A percentile compares a stretch with the other conserved stretches of the same genome.
Evolutionary conservation across 2,888 invertebrate genomes (phyloP).

Genomic region (Sympetrum striolatum): DNA sequence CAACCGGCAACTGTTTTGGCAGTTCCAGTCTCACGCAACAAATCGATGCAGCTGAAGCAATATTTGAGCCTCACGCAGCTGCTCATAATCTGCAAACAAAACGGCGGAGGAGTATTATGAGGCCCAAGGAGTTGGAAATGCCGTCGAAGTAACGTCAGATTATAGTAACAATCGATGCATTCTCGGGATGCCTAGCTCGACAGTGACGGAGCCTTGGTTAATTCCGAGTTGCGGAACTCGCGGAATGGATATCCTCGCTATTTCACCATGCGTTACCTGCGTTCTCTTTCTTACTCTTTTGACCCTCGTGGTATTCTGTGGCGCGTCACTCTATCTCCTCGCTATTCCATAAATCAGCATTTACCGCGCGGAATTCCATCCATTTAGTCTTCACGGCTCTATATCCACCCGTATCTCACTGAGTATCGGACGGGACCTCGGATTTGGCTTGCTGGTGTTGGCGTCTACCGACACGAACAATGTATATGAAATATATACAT

Average conservation of each 20-base stretch:
- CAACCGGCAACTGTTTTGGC: not conserved
- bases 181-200: not conserved
- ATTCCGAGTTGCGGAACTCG: not conserved
- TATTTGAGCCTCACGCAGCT: slow-evolving; percentile 5
- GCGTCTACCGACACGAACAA: no score
- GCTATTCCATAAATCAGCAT: no score
- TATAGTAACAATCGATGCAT: not conserved
- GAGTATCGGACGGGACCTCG: no score
- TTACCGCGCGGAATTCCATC: no score
- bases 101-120: not conserved
- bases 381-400: no score
- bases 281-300: not conserved
- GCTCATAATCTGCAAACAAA: slow-evolving; percentile 17
- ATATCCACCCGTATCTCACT: no score
- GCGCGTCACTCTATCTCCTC: no score
- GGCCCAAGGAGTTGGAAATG: not conserved
- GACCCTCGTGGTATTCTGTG: not conserved
- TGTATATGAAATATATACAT: no score
- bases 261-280: not conserved
- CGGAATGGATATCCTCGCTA: not conserved
- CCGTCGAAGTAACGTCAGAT: not conserved
- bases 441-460: no score
- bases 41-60: slow-evolving; percentile 21
- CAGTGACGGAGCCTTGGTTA: not conserved
- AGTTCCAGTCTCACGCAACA: not conserved